Evolutionary conservation across 2,113 vertebrate genomes (phyloP).

Genomic region (Gambusia affinis): DNA sequence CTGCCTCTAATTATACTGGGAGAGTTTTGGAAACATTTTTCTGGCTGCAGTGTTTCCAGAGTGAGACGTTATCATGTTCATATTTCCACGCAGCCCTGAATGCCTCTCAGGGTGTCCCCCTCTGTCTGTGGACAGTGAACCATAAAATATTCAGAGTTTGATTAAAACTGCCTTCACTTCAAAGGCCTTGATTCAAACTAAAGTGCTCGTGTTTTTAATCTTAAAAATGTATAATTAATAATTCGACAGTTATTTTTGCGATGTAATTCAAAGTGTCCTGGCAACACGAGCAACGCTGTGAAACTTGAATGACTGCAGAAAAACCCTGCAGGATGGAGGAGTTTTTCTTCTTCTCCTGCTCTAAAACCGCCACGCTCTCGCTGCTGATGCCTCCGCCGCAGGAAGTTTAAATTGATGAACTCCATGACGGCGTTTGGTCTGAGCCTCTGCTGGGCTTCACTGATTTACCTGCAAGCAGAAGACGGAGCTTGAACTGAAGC

Average conservation of each 20-base stretch:
- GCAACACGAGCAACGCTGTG: not conserved
- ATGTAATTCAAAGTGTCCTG: not conserved
- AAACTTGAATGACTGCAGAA: not conserved
- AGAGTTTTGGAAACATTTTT: constrained; percentile 16
- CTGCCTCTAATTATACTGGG: constrained; percentile 14
- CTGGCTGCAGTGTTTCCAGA: not conserved
- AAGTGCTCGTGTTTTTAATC: not conserved
- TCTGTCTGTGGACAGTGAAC: constrained; percentile 44
- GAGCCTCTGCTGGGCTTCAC: not conserved
- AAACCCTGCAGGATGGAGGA: not conserved
- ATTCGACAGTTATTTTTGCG: no score
- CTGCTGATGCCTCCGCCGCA: no score
- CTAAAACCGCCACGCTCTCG: not conserved
- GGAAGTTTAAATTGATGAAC: not conserved
- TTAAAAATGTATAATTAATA: not conserved
- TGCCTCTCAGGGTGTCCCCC: constrained; percentile 26
- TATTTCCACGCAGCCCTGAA: constrained; percentile 17
- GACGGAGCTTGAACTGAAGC: no score
- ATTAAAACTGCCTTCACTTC: constrained; percentile 58
- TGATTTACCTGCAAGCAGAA: no score
- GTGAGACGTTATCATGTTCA: constrained; percentile 19
- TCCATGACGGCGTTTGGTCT: not conserved
- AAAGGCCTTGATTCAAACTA: constrained; percentile 11
- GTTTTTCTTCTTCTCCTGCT: not conserved
- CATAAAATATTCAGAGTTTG: constrained; percentile 68